Percentiles rank a stretch among this genome's conserved stretches.
phyloP scores from a whole-genome alignment of 2,888 invertebrate species.

The Dolomedes plantarius region DNA sequence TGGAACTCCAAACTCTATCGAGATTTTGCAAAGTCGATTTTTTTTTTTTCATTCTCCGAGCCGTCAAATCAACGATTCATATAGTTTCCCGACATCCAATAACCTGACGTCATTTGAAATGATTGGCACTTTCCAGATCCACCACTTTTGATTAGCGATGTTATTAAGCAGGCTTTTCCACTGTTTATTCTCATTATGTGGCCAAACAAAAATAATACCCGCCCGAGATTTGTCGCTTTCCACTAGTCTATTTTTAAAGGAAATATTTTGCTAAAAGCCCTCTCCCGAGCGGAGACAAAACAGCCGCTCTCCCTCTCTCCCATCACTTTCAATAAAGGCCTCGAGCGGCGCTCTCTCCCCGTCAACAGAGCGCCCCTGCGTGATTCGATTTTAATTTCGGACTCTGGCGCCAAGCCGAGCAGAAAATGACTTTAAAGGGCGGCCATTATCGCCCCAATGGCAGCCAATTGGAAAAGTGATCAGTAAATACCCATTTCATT shows the following conservation, averaged over 20 bases:
- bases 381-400: constrained; percentile 73
- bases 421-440: constrained; percentile 72
- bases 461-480: constrained; percentile 73
- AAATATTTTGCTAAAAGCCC: constrained; percentile 16
- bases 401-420: constrained; percentile 52
- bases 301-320: constrained; percentile 1
- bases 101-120: too few species aligned
- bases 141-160: too few species aligned
- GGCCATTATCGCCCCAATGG: constrained; percentile 72
- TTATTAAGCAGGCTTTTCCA: too few species aligned
- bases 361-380: constrained; percentile 40
- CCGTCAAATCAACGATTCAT: too few species aligned
- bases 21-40: too few species aligned
- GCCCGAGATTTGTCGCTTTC: background rate
- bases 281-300: background rate
- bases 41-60: too few species aligned
- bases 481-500: constrained; percentile 72
- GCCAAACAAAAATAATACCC: background rate
- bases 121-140: too few species aligned
- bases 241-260: constrained; percentile 10
- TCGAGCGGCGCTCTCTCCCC: constrained; percentile 19
- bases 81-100: too few species aligned
- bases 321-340: constrained; percentile 57
- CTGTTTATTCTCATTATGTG: too few species aligned
- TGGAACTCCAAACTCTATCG: too few species aligned